Evolutionary conservation across 2,888 invertebrate genomes (phyloP).

Genomic region (Osmoderma eremita): DNA sequence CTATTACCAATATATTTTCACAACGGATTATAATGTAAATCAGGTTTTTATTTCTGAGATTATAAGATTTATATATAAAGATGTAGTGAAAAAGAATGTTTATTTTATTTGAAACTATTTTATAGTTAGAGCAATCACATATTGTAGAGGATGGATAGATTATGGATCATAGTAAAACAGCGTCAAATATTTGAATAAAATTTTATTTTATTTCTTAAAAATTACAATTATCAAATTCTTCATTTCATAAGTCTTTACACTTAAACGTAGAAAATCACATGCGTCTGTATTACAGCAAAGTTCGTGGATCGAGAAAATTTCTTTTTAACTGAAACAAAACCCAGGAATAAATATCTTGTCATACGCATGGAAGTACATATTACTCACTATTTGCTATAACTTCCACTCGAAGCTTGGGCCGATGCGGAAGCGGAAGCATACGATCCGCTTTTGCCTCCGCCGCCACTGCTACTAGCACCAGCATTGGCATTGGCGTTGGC

Average conservation of each 20-base stretch:
- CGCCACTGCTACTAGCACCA: conserved; percentile 31
- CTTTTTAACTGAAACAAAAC: conserved; percentile 4
- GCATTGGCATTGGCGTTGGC: conserved; percentile 35
- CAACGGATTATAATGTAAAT: no score
- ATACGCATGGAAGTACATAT: not conserved
- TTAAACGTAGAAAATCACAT: conserved; percentile 13
- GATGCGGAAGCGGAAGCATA: conserved; percentile 25
- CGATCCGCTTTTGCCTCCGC: conserved; percentile 31
- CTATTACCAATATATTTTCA: no score
- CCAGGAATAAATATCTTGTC: not conserved
- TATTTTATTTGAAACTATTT: no score
- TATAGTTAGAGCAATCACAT: no score
- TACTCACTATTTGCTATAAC: conserved; percentile 36
- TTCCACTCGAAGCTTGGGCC: conserved; percentile 31
- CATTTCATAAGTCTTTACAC: conserved; percentile 13
- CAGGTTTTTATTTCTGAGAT: no score
- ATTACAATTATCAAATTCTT: conserved; percentile 7
- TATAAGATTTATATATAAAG: no score
- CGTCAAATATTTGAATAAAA: not conserved
- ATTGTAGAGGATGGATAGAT: no score
- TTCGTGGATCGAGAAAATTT: not conserved
- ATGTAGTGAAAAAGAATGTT: no score
- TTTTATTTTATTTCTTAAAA: conserved; percentile 15
- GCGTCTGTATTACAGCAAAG: not conserved
- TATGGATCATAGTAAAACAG: no score